phyloP scores from a whole-genome alignment of 2,888 invertebrate genomes.

The Apantesis nais region DNA sequence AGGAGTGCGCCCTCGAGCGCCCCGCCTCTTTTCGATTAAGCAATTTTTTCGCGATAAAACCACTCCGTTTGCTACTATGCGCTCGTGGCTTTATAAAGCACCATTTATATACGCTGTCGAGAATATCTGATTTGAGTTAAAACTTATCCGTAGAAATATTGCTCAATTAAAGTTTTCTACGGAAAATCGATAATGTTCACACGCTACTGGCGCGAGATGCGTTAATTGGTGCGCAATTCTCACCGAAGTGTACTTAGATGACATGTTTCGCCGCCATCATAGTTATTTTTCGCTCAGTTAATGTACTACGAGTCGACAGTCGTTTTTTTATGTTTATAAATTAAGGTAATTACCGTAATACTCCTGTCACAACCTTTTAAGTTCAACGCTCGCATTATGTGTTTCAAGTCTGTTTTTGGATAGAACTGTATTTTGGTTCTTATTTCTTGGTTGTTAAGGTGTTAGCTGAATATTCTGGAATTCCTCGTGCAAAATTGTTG shows the following conservation, averaged over 20 bases:
- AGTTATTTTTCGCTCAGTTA: slow-evolving; percentile 66
- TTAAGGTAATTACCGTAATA: slow-evolving; percentile 82
- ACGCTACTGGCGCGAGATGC: slow-evolving; percentile 47
- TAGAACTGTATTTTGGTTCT: slow-evolving; percentile 58
- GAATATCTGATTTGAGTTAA: slow-evolving; percentile 48
- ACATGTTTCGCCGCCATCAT: slow-evolving; percentile 46
- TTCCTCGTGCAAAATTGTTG: slow-evolving; percentile 70
- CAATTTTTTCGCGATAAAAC: slow-evolving; percentile 54
- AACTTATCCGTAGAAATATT: slow-evolving; percentile 54
- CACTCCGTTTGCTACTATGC: slow-evolving; percentile 24
- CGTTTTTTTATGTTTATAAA: slow-evolving; percentile 82
- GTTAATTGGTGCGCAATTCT: slow-evolving; percentile 64
- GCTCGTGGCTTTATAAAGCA: slow-evolving; percentile 14
- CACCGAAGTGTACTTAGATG: slow-evolving; percentile 49
- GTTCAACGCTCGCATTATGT: slow-evolving; percentile 78
- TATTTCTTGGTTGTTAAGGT: slow-evolving; percentile 61
- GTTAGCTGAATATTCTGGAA: slow-evolving; percentile 60
- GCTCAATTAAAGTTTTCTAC: slow-evolving; percentile 59
- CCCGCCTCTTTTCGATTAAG: slow-evolving; percentile 47
- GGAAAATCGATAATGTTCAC: slow-evolving; percentile 65
- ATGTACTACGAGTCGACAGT: slow-evolving; percentile 63
- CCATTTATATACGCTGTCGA: slow-evolving; percentile 44
- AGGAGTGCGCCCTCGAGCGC: slow-evolving; percentile 53
- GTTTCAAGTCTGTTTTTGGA: slow-evolving; percentile 49
- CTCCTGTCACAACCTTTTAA: slow-evolving; percentile 82